A percentile compares a stretch with the other conserved stretches of the same genome.
phyloP scores from a whole-genome alignment of 2,113 vertebrate species.

The Redunca redunca region DNA sequence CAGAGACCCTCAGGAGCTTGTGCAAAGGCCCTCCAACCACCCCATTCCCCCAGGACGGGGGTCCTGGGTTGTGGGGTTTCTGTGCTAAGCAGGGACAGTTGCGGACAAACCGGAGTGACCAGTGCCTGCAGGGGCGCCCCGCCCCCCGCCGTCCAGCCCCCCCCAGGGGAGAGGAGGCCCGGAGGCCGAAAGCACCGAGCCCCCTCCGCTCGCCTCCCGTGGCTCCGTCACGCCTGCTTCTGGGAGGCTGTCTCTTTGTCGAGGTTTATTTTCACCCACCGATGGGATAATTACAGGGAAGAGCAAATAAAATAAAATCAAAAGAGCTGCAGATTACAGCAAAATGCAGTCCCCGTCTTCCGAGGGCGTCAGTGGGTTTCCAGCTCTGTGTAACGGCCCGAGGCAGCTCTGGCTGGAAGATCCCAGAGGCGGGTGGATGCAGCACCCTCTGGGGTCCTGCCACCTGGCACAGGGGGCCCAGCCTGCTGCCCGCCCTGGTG shows the following conservation, averaged over 20 bases:
- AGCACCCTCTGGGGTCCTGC: fast-evolving
- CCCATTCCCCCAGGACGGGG: fast-evolving
- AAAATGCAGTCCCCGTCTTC: background rate
- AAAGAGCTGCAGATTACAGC: background rate
- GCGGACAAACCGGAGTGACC: fast-evolving
- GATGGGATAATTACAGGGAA: slow-evolving; percentile 31
- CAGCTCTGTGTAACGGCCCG: fast-evolving
- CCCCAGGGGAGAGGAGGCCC: fast-evolving
- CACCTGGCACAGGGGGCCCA: background rate
- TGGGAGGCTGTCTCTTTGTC: background rate
- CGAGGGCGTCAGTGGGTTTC: background rate
- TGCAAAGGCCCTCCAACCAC: fast-evolving
- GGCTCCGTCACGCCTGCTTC: fast-evolving
- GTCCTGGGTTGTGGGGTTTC: background rate
- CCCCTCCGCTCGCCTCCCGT: fast-evolving
- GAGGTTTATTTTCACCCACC: background rate
- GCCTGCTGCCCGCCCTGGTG: fast-evolving
- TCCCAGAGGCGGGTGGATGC: background rate
- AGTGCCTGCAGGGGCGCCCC: fast-evolving
- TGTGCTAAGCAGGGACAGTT: background rate
- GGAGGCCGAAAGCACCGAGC: fast-evolving
- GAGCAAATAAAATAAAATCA: background rate
- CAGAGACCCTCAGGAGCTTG: background rate
- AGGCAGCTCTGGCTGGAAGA: fast-evolving
- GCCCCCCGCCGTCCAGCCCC: background rate